Percentiles rank a stretch among this genome's conserved stretches.
Evolutionary conservation across 2,113 vertebrate genomes (phyloP).

Genomic region (Xiphophorus maculatus): DNA sequence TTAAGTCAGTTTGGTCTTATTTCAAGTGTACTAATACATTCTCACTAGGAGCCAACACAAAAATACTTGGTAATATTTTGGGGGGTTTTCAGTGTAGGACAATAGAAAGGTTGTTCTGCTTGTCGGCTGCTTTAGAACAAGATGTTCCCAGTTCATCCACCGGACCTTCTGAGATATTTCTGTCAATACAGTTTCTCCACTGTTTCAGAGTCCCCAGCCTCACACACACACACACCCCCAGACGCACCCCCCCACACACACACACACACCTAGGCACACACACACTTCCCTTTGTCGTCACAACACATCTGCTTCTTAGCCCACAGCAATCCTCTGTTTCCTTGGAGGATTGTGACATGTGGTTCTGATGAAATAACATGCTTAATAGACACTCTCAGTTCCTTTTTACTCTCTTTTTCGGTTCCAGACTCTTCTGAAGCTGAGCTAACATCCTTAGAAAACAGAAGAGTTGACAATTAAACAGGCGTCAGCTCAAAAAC

Average conservation of each 20-base stretch:
- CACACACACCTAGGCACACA: not conserved
- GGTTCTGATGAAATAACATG: conserved; percentile 55
- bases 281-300: too few relatives aligned
- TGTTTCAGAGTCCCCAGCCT: too few relatives aligned
- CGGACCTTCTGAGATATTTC: not conserved
- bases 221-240: not conserved
- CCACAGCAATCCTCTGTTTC: conserved; percentile 42
- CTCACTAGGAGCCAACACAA: too few relatives aligned
- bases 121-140: not conserved
- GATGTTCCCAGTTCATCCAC: not conserved
- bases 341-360: conserved; percentile 46
- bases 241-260: too few relatives aligned
- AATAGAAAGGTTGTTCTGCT: not conserved
- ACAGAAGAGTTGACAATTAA: not conserved
- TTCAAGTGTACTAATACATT: too few relatives aligned
- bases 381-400: conserved; percentile 9
- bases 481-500: not conserved
- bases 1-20: too few relatives aligned
- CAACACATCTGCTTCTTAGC: conserved; percentile 60
- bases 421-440: not conserved
- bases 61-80: too few relatives aligned
- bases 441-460: conserved; percentile 1
- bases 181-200: not conserved
- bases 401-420: conserved; percentile 26
- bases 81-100: not conserved